Evolutionary conservation across 2,113 vertebrate species (phyloP).

Genomic region (Catharus minimus): DNA sequence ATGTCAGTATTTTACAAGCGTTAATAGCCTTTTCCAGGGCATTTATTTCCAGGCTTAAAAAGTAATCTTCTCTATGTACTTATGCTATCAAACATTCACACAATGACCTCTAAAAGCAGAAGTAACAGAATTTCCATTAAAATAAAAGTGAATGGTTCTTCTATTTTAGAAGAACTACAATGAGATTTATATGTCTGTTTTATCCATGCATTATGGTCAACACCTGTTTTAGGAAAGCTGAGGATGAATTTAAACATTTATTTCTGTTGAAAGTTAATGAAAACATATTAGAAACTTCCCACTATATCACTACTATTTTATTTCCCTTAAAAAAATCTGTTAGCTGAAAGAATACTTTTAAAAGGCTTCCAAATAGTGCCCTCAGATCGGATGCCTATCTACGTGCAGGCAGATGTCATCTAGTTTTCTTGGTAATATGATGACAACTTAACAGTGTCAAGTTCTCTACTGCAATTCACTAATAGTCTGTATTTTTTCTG

Average conservation of each 20-base stretch:
- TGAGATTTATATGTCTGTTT: not conserved
- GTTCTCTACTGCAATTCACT: not conserved
- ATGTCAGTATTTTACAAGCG: not conserved
- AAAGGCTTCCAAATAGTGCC: not conserved
- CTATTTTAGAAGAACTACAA: not conserved
- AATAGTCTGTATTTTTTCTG: not conserved
- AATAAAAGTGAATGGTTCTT: not conserved
- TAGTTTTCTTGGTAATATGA: not conserved
- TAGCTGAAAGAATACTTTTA: not conserved
- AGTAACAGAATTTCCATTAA: not conserved
- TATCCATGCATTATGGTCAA: not conserved
- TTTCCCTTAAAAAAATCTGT: not conserved
- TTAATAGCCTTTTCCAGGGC: not conserved
- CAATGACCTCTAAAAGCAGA: not conserved
- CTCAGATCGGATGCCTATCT: not conserved
- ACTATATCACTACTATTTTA: not conserved
- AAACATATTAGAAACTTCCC: not conserved
- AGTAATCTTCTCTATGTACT: not conserved
- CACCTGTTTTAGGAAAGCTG: not conserved
- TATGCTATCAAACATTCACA: not conserved
- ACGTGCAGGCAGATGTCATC: not conserved
- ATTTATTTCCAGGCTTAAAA: constrained; percentile 7
- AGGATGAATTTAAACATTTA: not conserved
- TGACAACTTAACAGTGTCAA: not conserved
- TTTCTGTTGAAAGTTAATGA: not conserved